A percentile compares a stretch with the other conserved stretches of the same genome.
Evolutionary conservation across 2,888 invertebrate species (phyloP).

Genomic region (Eupithecia vulgata): DNA sequence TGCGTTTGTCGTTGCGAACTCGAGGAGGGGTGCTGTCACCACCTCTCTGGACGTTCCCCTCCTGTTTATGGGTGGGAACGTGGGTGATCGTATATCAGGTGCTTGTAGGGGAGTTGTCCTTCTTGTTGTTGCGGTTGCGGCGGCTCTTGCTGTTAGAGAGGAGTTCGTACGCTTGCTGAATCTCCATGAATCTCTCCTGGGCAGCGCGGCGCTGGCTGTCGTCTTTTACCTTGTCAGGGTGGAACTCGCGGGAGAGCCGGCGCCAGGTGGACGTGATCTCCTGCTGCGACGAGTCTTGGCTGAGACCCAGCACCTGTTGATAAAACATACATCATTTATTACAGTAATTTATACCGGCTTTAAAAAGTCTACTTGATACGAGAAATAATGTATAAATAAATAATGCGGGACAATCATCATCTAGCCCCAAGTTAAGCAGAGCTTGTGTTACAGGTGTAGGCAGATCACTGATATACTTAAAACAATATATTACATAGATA

Average conservation of each 20-base stretch:
- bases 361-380: not conserved
- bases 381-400: not conserved
- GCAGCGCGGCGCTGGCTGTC: conserved; percentile 86
- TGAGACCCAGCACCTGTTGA: conserved; percentile 88
- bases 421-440: no score
- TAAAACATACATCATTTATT: not conserved
- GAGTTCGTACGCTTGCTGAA: conserved; percentile 96
- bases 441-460: no score
- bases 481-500: no score
- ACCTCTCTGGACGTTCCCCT: not conserved
- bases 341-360: not conserved
- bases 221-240: conserved; percentile 96
- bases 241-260: conserved; percentile 91
- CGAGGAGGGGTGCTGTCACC: not conserved
- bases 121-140: conserved; percentile 89
- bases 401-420: no score
- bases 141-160: conserved; percentile 92
- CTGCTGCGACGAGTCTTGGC: conserved; percentile 91
- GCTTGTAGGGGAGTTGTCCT: conserved; percentile 73
- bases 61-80: not conserved
- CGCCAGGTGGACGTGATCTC: conserved; percentile 94
- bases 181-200: conserved; percentile 95
- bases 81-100: conserved; percentile 40
- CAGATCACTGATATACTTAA: no score
- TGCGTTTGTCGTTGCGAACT: not conserved